Evolutionary conservation across 2,797 vertebrate species (phyloP).

Genomic region (Siniperca obscura): DNA sequence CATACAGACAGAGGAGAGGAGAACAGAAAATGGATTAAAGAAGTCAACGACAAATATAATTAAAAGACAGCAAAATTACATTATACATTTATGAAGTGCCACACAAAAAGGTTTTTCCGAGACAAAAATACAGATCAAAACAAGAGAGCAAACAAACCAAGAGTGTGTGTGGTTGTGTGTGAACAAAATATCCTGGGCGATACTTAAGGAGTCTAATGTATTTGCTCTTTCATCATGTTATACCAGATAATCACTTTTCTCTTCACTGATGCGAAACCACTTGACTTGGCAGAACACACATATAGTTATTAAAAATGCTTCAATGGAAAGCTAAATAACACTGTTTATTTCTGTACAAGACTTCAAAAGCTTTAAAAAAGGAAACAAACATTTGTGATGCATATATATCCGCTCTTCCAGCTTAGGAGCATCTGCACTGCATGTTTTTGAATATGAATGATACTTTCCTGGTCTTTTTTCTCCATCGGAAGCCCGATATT

Average conservation of each 20-base stretch:
- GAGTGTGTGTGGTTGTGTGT: neutral
- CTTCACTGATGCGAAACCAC: conserved; percentile 23
- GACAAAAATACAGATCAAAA: conserved; percentile 8
- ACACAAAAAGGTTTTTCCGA: neutral
- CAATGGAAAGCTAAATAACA: neutral
- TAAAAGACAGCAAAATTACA: neutral
- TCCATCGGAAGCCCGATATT: neutral
- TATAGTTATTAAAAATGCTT: conserved; percentile 14
- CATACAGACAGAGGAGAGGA: neutral
- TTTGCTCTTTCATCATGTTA: conserved; percentile 9
- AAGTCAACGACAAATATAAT: neutral
- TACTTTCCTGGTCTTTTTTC: neutral
- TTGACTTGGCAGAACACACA: conserved; percentile 1
- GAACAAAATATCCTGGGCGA: neutral
- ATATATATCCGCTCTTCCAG: neutral
- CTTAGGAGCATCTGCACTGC: neutral
- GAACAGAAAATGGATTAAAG: neutral
- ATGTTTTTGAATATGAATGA: neutral
- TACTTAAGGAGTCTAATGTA: neutral
- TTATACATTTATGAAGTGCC: neutral
- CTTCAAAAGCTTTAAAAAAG: conserved; percentile 27
- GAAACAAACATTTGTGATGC: conserved; percentile 15
- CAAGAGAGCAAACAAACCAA: neutral
- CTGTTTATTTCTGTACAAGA: neutral
- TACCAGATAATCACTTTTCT: neutral